Evolutionary conservation across 2,797 vertebrate species (phyloP).

Genomic region (Thripadectes ignobilis): DNA sequence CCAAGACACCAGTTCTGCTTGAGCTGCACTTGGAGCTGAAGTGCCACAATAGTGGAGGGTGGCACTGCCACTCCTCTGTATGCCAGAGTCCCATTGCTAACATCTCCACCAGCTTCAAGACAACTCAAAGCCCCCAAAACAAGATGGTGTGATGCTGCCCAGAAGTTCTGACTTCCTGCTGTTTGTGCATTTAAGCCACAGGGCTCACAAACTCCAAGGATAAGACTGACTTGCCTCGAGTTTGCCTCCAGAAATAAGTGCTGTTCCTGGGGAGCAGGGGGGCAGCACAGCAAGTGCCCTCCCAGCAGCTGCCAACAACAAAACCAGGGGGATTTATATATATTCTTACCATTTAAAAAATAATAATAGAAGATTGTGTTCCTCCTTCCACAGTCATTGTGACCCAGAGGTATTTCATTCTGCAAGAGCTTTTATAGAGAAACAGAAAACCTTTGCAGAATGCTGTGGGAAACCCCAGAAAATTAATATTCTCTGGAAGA

Average conservation of each 20-base stretch:
- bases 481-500: neutral
- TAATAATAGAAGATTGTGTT: neutral
- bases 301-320: neutral
- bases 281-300: neutral
- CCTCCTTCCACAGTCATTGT: neutral
- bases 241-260: neutral
- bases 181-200: neutral
- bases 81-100: neutral
- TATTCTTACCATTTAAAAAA: neutral
- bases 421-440: neutral
- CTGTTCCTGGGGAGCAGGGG: neutral
- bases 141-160: neutral
- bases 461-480: neutral
- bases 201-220: neutral
- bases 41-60: neutral
- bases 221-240: fast-evolving
- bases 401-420: neutral
- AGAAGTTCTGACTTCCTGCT: neutral
- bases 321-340: neutral
- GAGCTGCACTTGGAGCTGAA: neutral
- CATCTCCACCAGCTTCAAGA: neutral
- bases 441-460: neutral
- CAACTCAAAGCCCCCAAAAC: neutral
- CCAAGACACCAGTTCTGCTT: neutral
- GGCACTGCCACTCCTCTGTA: neutral